These are phyloP conservation scores for Parnassius glacialis DNA, from an alignment of 2,888 invertebrate species.

Conservation along the genomic window DNA sequence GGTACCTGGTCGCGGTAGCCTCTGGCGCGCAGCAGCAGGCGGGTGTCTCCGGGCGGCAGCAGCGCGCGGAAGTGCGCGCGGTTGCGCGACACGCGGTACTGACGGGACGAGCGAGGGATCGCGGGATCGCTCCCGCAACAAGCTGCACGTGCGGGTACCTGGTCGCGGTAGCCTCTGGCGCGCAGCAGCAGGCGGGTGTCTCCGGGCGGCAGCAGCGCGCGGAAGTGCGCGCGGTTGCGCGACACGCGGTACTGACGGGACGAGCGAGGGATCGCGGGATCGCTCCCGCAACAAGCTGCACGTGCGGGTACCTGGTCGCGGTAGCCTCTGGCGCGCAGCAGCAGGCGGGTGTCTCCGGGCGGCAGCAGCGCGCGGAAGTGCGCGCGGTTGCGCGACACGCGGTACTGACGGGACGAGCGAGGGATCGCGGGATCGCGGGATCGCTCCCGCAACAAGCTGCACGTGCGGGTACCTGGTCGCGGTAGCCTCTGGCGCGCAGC, in stretches of 20 bases:
- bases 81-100: too few species aligned
- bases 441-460: too few species aligned
- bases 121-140: too few species aligned
- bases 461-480: conserved; percentile 55
- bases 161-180: conserved; percentile 82
- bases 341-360: conserved; percentile 83
- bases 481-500: conserved; percentile 83
- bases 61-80: conserved; percentile 83
- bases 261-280: conserved; percentile 32
- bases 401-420: conserved; percentile 71
- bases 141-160: conserved; percentile 41
- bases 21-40: conserved; percentile 81
- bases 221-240: conserved; percentile 86
- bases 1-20: conserved; percentile 78
- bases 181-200: conserved; percentile 82
- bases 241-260: conserved; percentile 82
- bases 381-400: conserved; percentile 85
- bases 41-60: conserved; percentile 85
- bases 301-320: conserved; percentile 57
- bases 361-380: conserved; percentile 87
- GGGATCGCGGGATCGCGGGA: too few species aligned
- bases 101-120: too few species aligned
- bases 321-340: conserved; percentile 83
- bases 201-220: conserved; percentile 86
- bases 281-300: too few species aligned